Evolutionary conservation across 2,113 vertebrate species (phyloP).

Genomic region (Rhinogobius similis): DNA sequence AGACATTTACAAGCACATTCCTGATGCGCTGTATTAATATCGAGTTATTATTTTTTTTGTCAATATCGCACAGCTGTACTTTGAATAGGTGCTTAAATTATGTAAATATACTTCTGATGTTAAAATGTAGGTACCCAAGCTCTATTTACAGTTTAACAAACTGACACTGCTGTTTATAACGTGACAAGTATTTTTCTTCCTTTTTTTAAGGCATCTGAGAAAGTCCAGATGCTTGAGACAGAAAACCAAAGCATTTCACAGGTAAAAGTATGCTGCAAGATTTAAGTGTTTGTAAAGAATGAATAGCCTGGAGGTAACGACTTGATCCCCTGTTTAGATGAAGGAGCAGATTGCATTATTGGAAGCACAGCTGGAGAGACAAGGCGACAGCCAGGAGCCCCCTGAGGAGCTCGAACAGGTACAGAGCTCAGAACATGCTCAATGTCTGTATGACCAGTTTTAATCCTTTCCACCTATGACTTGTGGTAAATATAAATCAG

Average conservation of each 20-base stretch:
- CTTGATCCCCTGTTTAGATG: constrained; percentile 69
- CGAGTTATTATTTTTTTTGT: too few species aligned
- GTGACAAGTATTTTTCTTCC: too few species aligned
- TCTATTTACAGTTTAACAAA: background rate
- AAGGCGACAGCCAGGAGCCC: constrained; percentile 80
- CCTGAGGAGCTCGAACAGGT: constrained; percentile 84
- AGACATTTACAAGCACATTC: too few species aligned
- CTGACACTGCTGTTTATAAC: background rate
- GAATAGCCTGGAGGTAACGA: background rate
- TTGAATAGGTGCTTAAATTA: too few species aligned
- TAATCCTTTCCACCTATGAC: background rate
- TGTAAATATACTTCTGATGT: background rate
- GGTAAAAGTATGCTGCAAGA: constrained; percentile 62
- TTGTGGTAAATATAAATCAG: background rate
- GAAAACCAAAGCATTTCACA: constrained; percentile 84
- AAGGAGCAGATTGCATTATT: constrained; percentile 85
- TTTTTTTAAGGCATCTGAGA: constrained; percentile 78
- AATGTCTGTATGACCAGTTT: background rate
- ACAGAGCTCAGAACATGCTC: constrained; percentile 21
- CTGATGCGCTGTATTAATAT: too few species aligned
- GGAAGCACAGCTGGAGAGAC: constrained; percentile 89
- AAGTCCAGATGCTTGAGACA: constrained; percentile 82
- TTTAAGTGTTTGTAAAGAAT: background rate
- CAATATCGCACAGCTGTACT: too few species aligned
- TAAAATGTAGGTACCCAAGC: too few species aligned